Evolutionary conservation across 2,797 vertebrate genomes (phyloP), one percentile per base, ranked within the genome.

Genomic region (Melanotaenia trifasciata): DNA sequence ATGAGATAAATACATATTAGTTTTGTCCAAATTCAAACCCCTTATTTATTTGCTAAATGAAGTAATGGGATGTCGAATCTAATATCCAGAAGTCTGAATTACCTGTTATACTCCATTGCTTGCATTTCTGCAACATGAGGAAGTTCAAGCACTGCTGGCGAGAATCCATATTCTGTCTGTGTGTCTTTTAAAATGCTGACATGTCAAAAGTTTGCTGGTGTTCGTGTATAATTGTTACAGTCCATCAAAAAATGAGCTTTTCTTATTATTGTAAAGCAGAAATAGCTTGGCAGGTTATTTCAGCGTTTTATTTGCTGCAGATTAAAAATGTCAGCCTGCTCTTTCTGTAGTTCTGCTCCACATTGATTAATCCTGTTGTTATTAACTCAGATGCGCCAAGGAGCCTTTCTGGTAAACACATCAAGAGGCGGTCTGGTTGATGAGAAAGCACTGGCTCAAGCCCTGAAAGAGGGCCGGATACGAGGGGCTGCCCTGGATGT

Each of bases 331-430:
- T 57, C 26, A 62, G 24, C n/a, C 38, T 38, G 18, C 28, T 59
- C 3, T 47, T 9, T 56, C 14, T 0, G 1, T 24, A 14, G 1
- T 4, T 69, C 33, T 72, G 57, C 53, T 66, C 11, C 5, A 33
- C 5, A 5, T 51, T 28, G 3, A 36, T 73, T 36, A 57, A 56
- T 64, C 28, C 20, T 32, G 10, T 40, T 58, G 3, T 74, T 75
- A 5, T 24, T 28, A 12, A 28, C 71, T 30, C 87, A 97, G 96
- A 97, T 97, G 96, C 95, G 96, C 65, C 96, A 97, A 85, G 96
- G 96, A 76, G 96, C 96, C 32, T 97, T 97, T 86, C 84, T 97
- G 86, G 96, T 97, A 82, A 97, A 97, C 90, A 96, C 96, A 36
- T 96, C 96, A 74, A 94, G 96, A 74, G 96, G 96, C 4, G 96